phyloP scores from a whole-genome alignment of 2,113 vertebrate species.

The Zeus faber region DNA sequence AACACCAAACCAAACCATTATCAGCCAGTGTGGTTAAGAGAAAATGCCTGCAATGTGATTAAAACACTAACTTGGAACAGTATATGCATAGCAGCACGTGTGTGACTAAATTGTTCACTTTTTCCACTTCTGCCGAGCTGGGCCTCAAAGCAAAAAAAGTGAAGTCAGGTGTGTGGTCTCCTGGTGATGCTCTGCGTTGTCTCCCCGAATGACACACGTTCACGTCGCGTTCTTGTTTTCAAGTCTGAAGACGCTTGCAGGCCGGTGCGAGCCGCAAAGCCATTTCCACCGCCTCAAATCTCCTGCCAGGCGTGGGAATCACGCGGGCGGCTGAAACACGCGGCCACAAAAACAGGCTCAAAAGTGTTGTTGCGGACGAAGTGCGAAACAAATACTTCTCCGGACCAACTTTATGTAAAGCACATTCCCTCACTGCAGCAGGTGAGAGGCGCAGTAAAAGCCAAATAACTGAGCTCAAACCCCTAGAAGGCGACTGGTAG shows the following conservation, averaged over 20 bases:
- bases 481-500: too few species aligned
- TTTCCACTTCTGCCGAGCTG: too few species aligned
- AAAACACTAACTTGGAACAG: too few species aligned
- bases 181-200: slow-evolving; percentile 8
- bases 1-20: too few species aligned
- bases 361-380: neutral
- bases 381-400: slow-evolving; percentile 4
- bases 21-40: too few species aligned
- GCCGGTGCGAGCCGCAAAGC: slow-evolving; percentile 11
- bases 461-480: too few species aligned
- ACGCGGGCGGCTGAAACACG: neutral
- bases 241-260: slow-evolving; percentile 2
- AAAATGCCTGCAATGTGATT: too few species aligned
- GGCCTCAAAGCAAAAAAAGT: too few species aligned
- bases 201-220: neutral
- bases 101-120: too few species aligned
- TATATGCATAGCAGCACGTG: too few species aligned
- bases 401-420: slow-evolving; percentile 10
- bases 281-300: slow-evolving; percentile 16
- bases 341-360: slow-evolving; percentile 7
- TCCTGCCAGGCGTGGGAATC: slow-evolving; percentile 9
- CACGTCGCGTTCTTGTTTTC: slow-evolving; percentile 7
- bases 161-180: slow-evolving; percentile 7
- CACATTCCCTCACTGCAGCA: too few species aligned
- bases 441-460: too few species aligned